Conservation (phyloP, 2,113 vertebrate genomes). For the Cynopterus brachyotis region DNA sequence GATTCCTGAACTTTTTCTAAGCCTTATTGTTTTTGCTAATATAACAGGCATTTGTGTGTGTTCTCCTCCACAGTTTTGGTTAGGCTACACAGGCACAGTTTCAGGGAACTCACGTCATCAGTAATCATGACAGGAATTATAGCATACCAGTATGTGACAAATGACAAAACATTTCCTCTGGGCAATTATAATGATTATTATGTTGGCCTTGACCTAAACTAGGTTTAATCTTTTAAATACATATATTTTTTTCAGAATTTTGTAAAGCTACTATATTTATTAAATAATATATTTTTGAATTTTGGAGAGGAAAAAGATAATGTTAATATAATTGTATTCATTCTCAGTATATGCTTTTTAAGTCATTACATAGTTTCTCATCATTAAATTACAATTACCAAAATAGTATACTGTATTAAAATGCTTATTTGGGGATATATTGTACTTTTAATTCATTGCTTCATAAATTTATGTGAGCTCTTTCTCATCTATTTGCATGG, state of each 20-base stretch:
- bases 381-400: background rate
- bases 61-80: background rate
- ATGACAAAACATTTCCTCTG: background rate
- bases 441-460: background rate
- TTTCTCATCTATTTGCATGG: background rate
- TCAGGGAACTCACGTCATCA: background rate
- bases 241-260: background rate
- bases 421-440: background rate
- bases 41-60: background rate
- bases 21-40: background rate
- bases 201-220: background rate
- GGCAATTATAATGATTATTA: no score
- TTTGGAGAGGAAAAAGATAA: background rate
- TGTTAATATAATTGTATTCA: background rate
- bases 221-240: no score
- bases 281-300: background rate
- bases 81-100: background rate
- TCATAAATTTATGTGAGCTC: background rate
- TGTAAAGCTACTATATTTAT: background rate
- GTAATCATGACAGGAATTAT: rapidly evolving
- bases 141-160: background rate
- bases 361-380: background rate
- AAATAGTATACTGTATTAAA: background rate
- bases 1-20: background rate
- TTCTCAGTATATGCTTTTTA: background rate